Evolutionary conservation across 2,888 invertebrate species (phyloP).

Genomic region (Adineta ricciae): DNA sequence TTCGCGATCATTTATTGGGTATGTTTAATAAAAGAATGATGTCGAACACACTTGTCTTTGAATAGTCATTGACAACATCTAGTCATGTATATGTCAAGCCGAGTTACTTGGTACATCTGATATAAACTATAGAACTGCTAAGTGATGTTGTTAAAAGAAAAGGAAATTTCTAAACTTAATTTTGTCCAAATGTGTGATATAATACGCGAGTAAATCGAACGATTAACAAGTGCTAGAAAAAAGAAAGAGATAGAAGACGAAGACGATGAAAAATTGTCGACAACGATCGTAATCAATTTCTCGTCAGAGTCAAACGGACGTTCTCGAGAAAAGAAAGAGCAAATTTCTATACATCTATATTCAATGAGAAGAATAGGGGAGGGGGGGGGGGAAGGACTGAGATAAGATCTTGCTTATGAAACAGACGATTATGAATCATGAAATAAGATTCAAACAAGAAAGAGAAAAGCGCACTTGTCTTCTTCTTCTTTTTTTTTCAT

Average conservation of each 20-base stretch:
- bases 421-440: neutral
- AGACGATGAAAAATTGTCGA: neutral
- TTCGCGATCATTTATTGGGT: no score
- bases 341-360: neutral
- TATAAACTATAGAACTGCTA: neutral
- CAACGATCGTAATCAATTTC: neutral
- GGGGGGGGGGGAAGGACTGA: no score
- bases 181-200: neutral
- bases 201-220: neutral
- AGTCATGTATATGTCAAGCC: neutral
- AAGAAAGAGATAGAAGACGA: neutral
- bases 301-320: neutral
- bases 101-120: neutral
- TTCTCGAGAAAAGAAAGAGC: neutral
- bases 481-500: no score
- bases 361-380: neutral
- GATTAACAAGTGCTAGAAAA: neutral
- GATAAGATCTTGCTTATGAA: neutral
- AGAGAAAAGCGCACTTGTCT: no score
- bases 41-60: neutral
- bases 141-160: neutral
- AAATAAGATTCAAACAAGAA: neutral
- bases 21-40: neutral
- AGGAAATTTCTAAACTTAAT: neutral
- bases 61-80: neutral